Conservation (phyloP, 2,113 vertebrate genomes). For the Cyphomyrus discorhynchus region DNA sequence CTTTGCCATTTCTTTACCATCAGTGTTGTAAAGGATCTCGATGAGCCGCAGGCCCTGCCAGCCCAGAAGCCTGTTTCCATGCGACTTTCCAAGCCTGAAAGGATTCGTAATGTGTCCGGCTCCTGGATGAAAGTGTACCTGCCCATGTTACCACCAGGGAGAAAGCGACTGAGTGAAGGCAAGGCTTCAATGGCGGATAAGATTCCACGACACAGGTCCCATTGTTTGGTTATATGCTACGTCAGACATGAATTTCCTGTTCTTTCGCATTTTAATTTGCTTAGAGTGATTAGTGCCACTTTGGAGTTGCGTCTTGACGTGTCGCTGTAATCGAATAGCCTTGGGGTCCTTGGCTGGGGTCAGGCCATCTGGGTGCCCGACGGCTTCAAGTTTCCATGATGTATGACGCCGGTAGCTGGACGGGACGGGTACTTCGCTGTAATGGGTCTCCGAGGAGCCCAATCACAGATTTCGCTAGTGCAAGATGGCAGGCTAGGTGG, state of each 20-base stretch:
- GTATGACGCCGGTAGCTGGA: background rate
- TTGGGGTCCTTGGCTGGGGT: background rate
- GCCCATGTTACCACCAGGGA: background rate
- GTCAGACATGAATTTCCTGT: background rate
- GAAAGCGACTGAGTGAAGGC: background rate
- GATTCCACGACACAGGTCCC: background rate
- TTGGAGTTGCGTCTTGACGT: background rate
- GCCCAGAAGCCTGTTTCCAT: background rate
- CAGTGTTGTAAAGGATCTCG: background rate
- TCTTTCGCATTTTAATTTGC: background rate
- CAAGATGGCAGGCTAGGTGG: background rate
- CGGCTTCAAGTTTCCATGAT: constrained; percentile 2
- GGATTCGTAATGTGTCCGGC: background rate
- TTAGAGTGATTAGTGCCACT: background rate
- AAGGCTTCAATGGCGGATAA: background rate
- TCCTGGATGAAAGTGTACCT: background rate
- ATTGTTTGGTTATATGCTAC: background rate
- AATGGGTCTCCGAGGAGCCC: constrained; percentile 18
- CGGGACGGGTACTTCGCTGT: background rate
- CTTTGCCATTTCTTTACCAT: background rate
- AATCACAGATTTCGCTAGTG: background rate
- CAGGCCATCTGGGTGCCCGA: background rate
- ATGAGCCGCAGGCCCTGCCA: background rate
- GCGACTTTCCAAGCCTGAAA: background rate
- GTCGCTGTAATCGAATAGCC: background rate